Conservation (phyloP, 2,113 vertebrate genomes). For the Mystacornis crossleyi region DNA sequence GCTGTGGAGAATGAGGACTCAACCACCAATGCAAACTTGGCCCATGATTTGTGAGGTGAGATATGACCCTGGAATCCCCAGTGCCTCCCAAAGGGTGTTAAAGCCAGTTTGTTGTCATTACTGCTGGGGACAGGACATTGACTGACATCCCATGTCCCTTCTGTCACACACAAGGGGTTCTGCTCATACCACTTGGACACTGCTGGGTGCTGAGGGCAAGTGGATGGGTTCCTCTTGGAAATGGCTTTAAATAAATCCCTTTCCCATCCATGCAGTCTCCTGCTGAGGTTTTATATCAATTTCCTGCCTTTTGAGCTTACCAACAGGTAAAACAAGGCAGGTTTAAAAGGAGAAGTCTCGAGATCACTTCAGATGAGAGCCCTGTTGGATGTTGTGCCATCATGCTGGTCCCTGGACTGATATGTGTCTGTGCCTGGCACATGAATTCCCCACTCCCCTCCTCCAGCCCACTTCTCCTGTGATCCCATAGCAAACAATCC, state of each 20-base stretch:
- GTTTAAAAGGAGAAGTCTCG: not conserved
- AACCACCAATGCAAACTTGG: not conserved
- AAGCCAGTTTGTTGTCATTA: not conserved
- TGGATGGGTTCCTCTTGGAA: not conserved
- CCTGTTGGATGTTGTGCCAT: not conserved
- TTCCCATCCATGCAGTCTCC: not conserved
- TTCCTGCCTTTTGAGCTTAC: not conserved
- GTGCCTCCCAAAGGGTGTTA: not conserved
- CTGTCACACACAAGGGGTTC: not conserved
- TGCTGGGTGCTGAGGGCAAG: not conserved
- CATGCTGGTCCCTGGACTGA: not conserved
- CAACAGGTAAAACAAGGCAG: not conserved
- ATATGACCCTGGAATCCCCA: no score
- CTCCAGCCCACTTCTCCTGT: not conserved
- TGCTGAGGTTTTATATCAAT: not conserved
- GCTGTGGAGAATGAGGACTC: not conserved
- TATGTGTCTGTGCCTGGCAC: accelerated
- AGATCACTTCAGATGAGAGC: not conserved
- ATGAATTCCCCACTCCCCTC: not conserved
- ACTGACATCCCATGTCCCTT: accelerated
- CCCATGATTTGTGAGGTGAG: not conserved
- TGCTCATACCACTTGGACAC: not conserved
- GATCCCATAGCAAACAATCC: not conserved
- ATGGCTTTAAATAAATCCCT: not conserved
- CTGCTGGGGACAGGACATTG: not conserved